These are phyloP conservation scores for Thripadectes ignobilis DNA, from an alignment of 2,797 vertebrate species.

Conservation along the genomic window DNA sequence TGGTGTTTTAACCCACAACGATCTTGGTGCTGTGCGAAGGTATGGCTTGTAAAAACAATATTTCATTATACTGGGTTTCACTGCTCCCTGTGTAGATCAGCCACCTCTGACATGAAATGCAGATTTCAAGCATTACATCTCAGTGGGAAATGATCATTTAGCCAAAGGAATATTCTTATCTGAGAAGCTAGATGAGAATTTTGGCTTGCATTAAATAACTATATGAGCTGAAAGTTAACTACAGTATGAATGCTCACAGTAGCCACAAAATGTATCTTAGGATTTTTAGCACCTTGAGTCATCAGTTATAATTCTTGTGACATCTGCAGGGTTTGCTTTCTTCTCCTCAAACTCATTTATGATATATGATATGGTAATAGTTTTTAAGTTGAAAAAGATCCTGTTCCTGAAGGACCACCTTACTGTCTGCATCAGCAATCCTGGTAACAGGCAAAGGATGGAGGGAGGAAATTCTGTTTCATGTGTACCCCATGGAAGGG, in stretches of 20 bases:
- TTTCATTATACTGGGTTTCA: not conserved
- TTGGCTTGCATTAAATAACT: not conserved
- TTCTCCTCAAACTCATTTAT: not conserved
- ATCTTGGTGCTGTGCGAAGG: not conserved
- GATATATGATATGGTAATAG: not conserved
- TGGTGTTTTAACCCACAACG: constrained; percentile 20
- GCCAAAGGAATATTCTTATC: not conserved
- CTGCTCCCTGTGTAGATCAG: constrained; percentile 5
- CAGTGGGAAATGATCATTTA: not conserved
- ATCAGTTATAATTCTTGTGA: not conserved
- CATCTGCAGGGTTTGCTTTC: not conserved
- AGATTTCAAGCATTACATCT: constrained; percentile 13
- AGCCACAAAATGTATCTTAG: not conserved
- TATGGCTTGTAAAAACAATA: not conserved
- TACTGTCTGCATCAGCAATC: not conserved
- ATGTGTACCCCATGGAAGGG: not conserved
- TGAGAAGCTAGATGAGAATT: constrained; percentile 6
- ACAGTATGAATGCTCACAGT: not conserved
- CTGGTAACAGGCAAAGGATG: not conserved
- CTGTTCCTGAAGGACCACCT: not conserved
- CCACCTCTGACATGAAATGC: constrained; percentile 40
- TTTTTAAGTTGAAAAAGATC: not conserved
- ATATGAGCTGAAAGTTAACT: not conserved
- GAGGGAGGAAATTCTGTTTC: not conserved
- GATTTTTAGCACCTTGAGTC: not conserved